Evolutionary conservation across 1,140 invertebrate species (phyloP).

Genomic region (Dendroctonus ponderosae): DNA sequence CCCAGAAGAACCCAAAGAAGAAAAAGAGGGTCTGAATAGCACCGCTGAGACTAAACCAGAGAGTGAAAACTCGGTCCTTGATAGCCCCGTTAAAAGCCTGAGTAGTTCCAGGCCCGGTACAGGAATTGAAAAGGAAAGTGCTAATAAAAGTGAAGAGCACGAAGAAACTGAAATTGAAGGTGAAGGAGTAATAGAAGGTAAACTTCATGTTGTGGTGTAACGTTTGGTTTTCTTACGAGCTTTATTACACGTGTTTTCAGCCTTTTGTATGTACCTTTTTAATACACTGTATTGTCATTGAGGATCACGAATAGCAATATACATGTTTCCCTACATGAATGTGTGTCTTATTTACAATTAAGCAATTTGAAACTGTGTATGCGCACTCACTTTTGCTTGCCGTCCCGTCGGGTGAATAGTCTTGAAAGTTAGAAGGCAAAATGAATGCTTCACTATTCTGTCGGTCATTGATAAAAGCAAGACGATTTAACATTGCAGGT

Average conservation of each 20-base stretch:
- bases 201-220: constrained; percentile 34
- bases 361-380: neutral
- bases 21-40: constrained; percentile 1
- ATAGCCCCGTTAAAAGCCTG: constrained; percentile 9
- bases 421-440: too few relatives aligned
- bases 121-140: constrained; percentile 31
- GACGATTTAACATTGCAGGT: constrained; percentile 37
- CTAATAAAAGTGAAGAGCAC: constrained; percentile 40
- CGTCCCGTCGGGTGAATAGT: too few relatives aligned
- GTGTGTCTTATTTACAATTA: constrained; percentile 18
- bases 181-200: constrained; percentile 39
- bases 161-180: constrained; percentile 40
- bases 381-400: neutral
- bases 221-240: constrained; percentile 1
- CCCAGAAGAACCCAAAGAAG: constrained; percentile 7
- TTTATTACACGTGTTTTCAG: neutral
- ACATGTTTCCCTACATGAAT: too few relatives aligned
- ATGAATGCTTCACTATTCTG: too few relatives aligned
- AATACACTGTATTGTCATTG: constrained; percentile 13
- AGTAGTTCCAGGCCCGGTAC: too few relatives aligned
- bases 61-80: constrained; percentile 44
- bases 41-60: constrained; percentile 32
- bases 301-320: too few relatives aligned
- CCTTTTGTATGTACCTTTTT: neutral
- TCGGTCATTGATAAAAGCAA: too few relatives aligned